These are phyloP conservation scores for Apamea crenata DNA, from an alignment of 2,888 invertebrate species.

Conservation along the genomic window DNA sequence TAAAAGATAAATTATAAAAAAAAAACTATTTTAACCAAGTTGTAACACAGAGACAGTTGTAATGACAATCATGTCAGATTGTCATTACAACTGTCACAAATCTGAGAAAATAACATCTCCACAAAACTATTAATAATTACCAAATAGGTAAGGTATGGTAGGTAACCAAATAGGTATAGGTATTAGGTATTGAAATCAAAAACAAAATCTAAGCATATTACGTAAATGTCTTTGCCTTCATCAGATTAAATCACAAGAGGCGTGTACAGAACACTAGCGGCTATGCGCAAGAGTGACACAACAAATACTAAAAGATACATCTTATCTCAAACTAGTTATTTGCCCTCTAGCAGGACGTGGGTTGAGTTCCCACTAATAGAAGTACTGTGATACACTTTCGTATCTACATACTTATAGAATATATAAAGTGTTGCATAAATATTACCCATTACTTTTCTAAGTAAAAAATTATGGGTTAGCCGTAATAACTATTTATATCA, in stretches of 20 bases:
- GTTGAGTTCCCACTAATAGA: slow-evolving; percentile 30
- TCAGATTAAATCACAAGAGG: slow-evolving; percentile 44
- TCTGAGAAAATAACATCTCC: not conserved
- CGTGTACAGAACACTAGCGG: not conserved
- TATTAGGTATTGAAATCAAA: slow-evolving; percentile 15
- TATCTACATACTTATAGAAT: not conserved
- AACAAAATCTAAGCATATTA: slow-evolving; percentile 15
- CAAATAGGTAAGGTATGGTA: too few species aligned
- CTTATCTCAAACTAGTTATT: slow-evolving; percentile 53
- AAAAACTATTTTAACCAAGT: too few species aligned
- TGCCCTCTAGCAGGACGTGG: slow-evolving; percentile 48
- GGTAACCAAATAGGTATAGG: not conserved
- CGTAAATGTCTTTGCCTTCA: slow-evolving; percentile 33
- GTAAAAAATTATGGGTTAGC: not conserved
- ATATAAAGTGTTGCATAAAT: slow-evolving; percentile 9
- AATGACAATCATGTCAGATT: too few species aligned
- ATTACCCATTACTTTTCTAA: not conserved
- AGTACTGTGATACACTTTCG: not conserved
- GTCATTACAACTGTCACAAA: not conserved
- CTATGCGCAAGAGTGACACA: slow-evolving; percentile 52
- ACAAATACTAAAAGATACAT: slow-evolving; percentile 45
- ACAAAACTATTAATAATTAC: not conserved
- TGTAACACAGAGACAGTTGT: too few species aligned
- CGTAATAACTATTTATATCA: not conserved
- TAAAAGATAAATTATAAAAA: not conserved